phyloP scores from a whole-genome alignment of 2,888 invertebrate species.

The Adineta ricciae region DNA sequence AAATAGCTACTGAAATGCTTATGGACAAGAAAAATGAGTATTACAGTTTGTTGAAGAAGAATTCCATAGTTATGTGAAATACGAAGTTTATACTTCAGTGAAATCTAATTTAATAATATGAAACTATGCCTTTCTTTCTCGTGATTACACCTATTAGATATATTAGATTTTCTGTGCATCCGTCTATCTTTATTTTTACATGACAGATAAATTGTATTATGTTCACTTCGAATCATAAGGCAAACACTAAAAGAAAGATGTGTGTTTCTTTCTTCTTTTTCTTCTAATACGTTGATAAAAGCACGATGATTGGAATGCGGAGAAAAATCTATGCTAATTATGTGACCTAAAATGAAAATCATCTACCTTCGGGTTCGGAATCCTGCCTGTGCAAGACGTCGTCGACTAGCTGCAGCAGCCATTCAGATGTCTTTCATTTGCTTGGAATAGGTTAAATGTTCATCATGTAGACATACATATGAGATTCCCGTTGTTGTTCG shows the following conservation, averaged over 20 bases:
- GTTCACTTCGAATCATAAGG: not conserved
- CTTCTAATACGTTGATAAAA: not conserved
- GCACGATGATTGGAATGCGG: not conserved
- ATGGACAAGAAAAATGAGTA: too few species aligned
- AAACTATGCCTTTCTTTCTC: not conserved
- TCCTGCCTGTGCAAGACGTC: not conserved
- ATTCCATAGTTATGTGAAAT: too few species aligned
- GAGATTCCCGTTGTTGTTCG: not conserved
- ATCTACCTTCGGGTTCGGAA: not conserved
- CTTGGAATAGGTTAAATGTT: not conserved
- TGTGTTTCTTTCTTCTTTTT: not conserved
- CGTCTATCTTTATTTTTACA: not conserved
- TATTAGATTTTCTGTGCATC: not conserved
- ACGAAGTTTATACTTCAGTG: too few species aligned
- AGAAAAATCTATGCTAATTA: not conserved
- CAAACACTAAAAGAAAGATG: not conserved
- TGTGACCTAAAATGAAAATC: not conserved
- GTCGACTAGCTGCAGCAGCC: constrained; percentile 5
- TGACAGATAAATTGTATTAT: not conserved
- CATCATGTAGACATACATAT: not conserved
- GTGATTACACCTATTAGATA: not conserved
- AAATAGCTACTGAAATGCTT: too few species aligned
- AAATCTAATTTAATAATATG: not conserved
- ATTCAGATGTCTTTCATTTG: not conserved
- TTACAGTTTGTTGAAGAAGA: too few species aligned